phyloP scores from a whole-genome alignment of 1,140 invertebrate species.

The Ooceraea biroi region DNA sequence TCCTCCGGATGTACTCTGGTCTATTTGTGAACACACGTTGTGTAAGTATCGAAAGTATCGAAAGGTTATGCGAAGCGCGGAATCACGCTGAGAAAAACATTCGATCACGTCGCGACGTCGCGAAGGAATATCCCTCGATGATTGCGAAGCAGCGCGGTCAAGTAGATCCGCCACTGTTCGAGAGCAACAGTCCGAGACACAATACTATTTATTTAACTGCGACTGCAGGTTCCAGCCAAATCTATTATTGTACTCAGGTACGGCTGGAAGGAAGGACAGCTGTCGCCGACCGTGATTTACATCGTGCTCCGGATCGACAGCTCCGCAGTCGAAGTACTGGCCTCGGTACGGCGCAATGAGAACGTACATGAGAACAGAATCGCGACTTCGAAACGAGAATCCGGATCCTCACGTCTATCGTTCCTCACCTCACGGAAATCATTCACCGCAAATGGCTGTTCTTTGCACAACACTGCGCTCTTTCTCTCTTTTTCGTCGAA shows the following conservation, averaged over 20 bases:
- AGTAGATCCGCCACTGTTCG: conserved; percentile 56
- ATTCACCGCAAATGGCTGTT: conserved; percentile 30
- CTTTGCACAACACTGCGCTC: conserved; percentile 65
- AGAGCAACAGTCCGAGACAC: conserved; percentile 73
- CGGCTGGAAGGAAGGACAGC: conserved; percentile 82
- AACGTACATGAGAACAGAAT: neutral
- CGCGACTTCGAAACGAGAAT: neutral
- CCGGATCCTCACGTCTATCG: neutral
- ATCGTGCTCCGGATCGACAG: neutral
- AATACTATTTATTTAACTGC: conserved; percentile 86
- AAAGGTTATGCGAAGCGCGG: conserved; percentile 54
- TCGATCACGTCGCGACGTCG: neutral
- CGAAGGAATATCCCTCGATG: neutral
- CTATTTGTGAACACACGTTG: too few species aligned
- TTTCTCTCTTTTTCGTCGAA: neutral
- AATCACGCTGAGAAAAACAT: conserved; percentile 29
- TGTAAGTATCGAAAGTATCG: too few species aligned
- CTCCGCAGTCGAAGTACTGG: too few species aligned
- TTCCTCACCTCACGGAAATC: conserved; percentile 60
- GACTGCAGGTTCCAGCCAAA: conserved; percentile 86
- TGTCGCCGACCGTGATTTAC: conserved; percentile 45
- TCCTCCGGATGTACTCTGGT: too few species aligned
- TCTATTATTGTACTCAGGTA: conserved; percentile 86
- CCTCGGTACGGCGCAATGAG: neutral
- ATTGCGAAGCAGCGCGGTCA: conserved; percentile 16